Percentiles rank a stretch among this genome's conserved stretches.
Evolutionary conservation across 1,140 invertebrate species (phyloP).

Genomic region (Choristoneura fumiferana): DNA sequence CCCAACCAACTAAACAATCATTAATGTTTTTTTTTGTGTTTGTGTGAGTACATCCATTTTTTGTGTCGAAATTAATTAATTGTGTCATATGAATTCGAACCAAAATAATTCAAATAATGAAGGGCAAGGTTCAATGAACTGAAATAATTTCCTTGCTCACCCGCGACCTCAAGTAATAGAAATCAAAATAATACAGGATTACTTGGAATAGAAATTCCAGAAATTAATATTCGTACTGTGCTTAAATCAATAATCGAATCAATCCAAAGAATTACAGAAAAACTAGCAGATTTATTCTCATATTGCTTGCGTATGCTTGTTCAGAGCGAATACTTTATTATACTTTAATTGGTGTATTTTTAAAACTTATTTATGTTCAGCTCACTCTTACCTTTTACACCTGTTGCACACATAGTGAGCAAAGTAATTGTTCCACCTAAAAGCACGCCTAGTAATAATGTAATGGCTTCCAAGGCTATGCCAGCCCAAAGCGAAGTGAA

Average conservation of each 20-base stretch:
- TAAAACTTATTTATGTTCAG: too few relatives aligned
- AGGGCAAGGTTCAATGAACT: neutral
- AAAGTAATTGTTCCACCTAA: too few relatives aligned
- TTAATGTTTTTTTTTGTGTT: too few relatives aligned
- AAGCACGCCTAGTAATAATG: too few relatives aligned
- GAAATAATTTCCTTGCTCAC: too few relatives aligned
- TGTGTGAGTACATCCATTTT: too few relatives aligned
- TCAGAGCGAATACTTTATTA: slow-evolving; percentile 1
- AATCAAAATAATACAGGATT: neutral
- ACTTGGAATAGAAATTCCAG: neutral
- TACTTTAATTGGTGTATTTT: too few relatives aligned
- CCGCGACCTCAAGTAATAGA: too few relatives aligned
- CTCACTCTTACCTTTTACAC: too few relatives aligned
- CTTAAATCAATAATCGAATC: neutral
- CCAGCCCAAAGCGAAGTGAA: too few relatives aligned
- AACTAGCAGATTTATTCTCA: neutral
- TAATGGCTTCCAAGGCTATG: too few relatives aligned
- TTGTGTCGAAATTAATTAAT: neutral
- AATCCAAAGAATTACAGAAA: neutral
- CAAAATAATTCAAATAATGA: neutral
- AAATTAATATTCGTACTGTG: neutral
- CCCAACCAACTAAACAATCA: neutral
- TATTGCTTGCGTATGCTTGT: neutral
- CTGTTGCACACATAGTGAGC: too few relatives aligned
- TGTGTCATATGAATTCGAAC: neutral